phyloP scores from a whole-genome alignment of 2,113 vertebrate genomes.

The Notothenia rossii region DNA sequence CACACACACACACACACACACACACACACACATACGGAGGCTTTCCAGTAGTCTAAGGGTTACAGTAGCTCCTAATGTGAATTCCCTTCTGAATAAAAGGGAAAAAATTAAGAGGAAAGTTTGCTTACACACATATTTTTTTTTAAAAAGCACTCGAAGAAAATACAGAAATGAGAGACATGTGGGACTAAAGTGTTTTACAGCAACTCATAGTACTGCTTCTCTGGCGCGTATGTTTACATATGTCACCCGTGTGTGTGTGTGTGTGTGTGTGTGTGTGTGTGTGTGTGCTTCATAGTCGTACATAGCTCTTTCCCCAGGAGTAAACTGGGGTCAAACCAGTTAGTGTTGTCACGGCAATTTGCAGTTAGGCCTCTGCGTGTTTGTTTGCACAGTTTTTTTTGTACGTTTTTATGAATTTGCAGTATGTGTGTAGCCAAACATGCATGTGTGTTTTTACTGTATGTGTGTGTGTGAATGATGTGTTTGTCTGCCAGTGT shows the following conservation, averaged over 20 bases:
- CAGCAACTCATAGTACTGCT: conserved; percentile 6
- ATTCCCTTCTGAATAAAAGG: not conserved
- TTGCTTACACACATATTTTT: not conserved
- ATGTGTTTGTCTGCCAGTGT: conserved; percentile 34
- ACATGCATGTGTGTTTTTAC: conserved; percentile 34
- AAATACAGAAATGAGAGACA: not conserved
- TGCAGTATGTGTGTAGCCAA: not conserved
- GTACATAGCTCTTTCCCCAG: conserved; percentile 65
- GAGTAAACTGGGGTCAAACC: conserved; percentile 74
- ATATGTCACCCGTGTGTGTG: conserved; percentile 24
- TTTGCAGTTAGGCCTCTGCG: conserved; percentile 62
- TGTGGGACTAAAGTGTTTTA: conserved; percentile 17
- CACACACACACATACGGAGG: not conserved
- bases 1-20: not conserved
- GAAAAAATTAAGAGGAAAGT: not conserved
- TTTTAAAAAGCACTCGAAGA: not conserved
- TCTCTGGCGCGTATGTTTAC: conserved; percentile 23
- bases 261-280: conserved; percentile 36
- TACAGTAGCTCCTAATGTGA: not conserved
- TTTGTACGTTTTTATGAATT: conserved; percentile 36
- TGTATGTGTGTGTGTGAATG: conserved; percentile 46
- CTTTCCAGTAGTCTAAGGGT: not conserved
- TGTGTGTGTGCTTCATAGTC: conserved; percentile 26
- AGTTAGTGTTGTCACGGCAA: conserved; percentile 76
- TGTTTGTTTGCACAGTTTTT: conserved; percentile 68